Evolutionary conservation across 2,113 vertebrate genomes (phyloP).

Genomic region (Symphodus melops): DNA sequence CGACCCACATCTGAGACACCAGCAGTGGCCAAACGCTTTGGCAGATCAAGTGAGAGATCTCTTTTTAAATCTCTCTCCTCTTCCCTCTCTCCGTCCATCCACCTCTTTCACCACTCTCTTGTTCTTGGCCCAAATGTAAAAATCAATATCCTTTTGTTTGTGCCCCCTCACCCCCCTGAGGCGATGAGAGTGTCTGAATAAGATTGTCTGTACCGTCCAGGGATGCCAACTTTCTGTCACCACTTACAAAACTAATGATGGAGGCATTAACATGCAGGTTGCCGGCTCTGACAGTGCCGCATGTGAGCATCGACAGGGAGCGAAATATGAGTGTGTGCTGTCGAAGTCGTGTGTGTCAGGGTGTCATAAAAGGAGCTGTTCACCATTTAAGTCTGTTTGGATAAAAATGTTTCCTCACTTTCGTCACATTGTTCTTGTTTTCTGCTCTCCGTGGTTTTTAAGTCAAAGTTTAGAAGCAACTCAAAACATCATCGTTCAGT

Average conservation of each 20-base stretch:
- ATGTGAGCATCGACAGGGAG: conserved; percentile 30
- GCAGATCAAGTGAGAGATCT: conserved; percentile 71
- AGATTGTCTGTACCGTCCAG: conserved; percentile 64
- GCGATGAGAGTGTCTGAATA: conserved; percentile 76
- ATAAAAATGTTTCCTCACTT: too few relatives aligned
- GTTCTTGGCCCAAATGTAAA: conserved; percentile 78
- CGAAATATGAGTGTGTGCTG: conserved; percentile 33
- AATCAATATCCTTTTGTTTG: conserved; percentile 82
- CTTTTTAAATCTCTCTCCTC: conserved; percentile 72
- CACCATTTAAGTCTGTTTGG: too few relatives aligned
- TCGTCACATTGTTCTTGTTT: too few relatives aligned
- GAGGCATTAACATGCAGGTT: conserved; percentile 71
- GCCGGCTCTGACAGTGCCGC: conserved; percentile 49
- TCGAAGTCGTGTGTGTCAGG: too few relatives aligned
- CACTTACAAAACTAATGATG: conserved; percentile 76
- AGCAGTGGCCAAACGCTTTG: conserved; percentile 45
- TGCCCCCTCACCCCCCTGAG: conserved; percentile 68
- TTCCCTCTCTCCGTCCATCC: conserved; percentile 64
- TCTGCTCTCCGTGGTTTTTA: too few relatives aligned
- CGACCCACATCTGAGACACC: conserved; percentile 35
- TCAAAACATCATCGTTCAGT: too few relatives aligned
- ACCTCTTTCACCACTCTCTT: conserved; percentile 72
- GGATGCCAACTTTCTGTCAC: conserved; percentile 77
- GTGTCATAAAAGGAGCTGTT: too few relatives aligned
- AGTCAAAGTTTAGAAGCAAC: too few relatives aligned